Percentiles rank a stretch among this genome's conserved stretches.
Conservation (phyloP, 2,113 vertebrate genomes). For the Illadopsis cleaveri region DNA sequence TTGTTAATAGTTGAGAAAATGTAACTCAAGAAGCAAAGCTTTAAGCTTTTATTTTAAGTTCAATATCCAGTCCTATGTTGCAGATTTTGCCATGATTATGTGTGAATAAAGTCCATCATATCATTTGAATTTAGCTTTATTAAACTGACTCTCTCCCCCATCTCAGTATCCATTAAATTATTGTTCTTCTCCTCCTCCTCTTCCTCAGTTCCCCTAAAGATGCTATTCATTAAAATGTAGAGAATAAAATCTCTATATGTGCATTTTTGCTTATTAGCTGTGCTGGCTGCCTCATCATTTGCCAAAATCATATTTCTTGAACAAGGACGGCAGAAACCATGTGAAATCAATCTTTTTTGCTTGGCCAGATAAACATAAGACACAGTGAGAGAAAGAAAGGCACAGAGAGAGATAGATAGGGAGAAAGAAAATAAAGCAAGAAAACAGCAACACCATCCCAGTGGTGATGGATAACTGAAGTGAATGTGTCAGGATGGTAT, state of each 20-base stretch:
- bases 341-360: constrained; percentile 85
- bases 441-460: constrained; percentile 73
- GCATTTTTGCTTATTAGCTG: constrained; percentile 82
- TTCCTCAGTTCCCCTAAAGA: not conserved
- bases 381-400: constrained; percentile 71
- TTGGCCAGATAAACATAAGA: constrained; percentile 82
- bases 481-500: constrained; percentile 88
- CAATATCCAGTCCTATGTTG: not conserved
- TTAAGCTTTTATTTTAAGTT: not conserved
- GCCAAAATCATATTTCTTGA: constrained; percentile 85
- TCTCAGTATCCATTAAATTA: constrained; percentile 27
- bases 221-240: constrained; percentile 57
- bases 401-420: constrained; percentile 67
- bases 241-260: constrained; percentile 63
- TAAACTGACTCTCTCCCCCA: not conserved
- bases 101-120: constrained; percentile 7
- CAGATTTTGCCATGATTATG: constrained; percentile 18
- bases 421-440: constrained; percentile 73
- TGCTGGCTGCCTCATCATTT: constrained; percentile 78
- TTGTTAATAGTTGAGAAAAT: constrained; percentile 22
- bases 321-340: constrained; percentile 81
- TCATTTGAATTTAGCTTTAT: constrained; percentile 19
- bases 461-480: constrained; percentile 87
- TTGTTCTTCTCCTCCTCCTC: not conserved
- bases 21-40: not conserved